Evolutionary conservation across 2,113 vertebrate species (phyloP).

Genomic region (Cranoglanis bouderius): DNA sequence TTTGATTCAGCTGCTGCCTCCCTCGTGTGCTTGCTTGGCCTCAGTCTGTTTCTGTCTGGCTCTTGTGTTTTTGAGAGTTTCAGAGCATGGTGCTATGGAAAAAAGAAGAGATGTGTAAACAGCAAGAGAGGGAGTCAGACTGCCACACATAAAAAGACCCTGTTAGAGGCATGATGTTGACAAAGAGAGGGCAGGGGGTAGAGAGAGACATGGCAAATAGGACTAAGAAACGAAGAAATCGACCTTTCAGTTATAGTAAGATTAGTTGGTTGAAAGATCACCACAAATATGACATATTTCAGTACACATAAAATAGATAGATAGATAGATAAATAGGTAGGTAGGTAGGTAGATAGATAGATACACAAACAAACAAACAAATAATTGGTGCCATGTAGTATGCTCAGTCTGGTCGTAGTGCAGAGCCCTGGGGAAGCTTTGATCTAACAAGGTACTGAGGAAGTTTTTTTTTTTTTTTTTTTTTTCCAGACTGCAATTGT

Average conservation of each 20-base stretch:
- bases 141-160: not conserved
- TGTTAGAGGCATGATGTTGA: conserved; percentile 7
- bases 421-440: conserved; percentile 28
- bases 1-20: conserved; percentile 43
- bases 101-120: conserved; percentile 31
- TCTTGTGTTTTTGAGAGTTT: conserved; percentile 5
- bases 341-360: not conserved
- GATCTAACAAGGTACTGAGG: conserved; percentile 45
- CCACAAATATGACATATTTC: conserved; percentile 45
- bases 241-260: conserved; percentile 58
- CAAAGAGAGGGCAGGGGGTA: not conserved
- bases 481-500: not conserved
- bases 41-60: conserved; percentile 28
- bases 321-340: not conserved
- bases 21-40: not conserved
- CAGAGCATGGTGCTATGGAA: conserved; percentile 19
- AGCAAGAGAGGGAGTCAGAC: not conserved
- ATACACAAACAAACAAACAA: not conserved
- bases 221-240: conserved; percentile 4
- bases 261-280: conserved; percentile 53
- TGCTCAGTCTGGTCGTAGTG: not conserved
- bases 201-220: not conserved
- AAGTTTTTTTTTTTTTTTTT: not conserved
- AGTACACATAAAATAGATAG: not conserved
- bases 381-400: not conserved